phyloP scores from a whole-genome alignment of 2,888 invertebrate species.

The Lypha dubia region DNA sequence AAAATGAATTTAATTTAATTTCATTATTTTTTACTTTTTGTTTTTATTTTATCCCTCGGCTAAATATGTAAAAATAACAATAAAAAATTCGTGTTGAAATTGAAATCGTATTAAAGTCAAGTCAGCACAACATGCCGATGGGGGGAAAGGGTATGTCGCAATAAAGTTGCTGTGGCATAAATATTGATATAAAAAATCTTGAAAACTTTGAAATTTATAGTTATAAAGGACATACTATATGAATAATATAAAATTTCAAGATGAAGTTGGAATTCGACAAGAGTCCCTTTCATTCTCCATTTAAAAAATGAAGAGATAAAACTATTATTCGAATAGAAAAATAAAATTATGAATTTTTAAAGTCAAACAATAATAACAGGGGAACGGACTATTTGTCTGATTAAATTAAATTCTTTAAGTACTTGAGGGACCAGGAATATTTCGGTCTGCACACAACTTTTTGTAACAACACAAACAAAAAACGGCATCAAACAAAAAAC shows the following conservation, averaged over 20 bases:
- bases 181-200: too few species aligned
- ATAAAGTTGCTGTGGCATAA: too few species aligned
- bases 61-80: constrained; percentile 13
- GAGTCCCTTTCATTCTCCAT: too few species aligned
- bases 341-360: too few species aligned
- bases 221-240: too few species aligned
- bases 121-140: too few species aligned
- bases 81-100: neutral
- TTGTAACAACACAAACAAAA: neutral
- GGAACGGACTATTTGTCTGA: neutral
- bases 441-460: neutral
- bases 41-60: constrained; percentile 17
- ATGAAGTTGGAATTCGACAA: too few species aligned
- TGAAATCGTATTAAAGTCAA: neutral
- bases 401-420: neutral
- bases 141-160: too few species aligned
- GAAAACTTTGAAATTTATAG: too few species aligned
- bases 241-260: too few species aligned
- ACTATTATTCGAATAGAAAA: too few species aligned
- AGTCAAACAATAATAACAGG: neutral
- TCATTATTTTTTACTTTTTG: constrained; percentile 17
- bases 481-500: neutral
- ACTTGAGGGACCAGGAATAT: neutral
- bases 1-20: constrained; percentile 56
- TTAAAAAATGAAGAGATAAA: too few species aligned